Conservation (phyloP, 2,113 vertebrate species). For the Solea solea region DNA sequence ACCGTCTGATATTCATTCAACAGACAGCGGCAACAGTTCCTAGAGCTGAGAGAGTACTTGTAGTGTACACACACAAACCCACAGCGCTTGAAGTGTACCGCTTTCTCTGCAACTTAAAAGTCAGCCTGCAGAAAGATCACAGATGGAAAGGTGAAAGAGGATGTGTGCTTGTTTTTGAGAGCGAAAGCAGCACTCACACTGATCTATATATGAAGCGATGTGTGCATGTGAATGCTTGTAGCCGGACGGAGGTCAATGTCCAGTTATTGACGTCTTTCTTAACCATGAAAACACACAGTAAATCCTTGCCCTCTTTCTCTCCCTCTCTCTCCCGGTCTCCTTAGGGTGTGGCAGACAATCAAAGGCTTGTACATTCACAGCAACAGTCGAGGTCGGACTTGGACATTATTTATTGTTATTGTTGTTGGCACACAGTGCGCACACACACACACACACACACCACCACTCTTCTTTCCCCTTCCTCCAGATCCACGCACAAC, state of each 20-base stretch:
- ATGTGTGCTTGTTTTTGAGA: background rate
- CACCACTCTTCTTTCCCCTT: slow-evolving; percentile 15
- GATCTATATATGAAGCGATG: background rate
- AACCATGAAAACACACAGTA: slow-evolving; percentile 30
- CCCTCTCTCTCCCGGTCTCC: background rate
- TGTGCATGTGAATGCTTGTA: background rate
- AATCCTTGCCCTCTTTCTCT: slow-evolving; percentile 3
- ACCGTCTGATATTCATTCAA: slow-evolving; percentile 3
- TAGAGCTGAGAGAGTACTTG: background rate
- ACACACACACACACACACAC: slow-evolving; percentile 6
- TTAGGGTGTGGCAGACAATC: slow-evolving; percentile 53
- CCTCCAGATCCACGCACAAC: slow-evolving; percentile 5
- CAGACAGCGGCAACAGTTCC: background rate
- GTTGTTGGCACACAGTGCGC: slow-evolving; percentile 37
- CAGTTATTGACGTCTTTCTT: slow-evolving; percentile 29
- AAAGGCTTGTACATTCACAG: slow-evolving; percentile 46
- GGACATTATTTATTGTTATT: slow-evolving; percentile 65
- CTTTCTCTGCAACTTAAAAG: background rate
- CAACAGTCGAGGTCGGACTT: slow-evolving; percentile 49
- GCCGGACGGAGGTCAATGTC: background rate
- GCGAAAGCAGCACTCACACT: background rate
- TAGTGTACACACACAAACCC: background rate
- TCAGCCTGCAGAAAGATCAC: background rate
- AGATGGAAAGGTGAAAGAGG: background rate
- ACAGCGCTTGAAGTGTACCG: background rate